Evolutionary conservation across 1,140 invertebrate genomes (phyloP), one percentile per base, ranked within the genome.

Genomic region (Eumaeus atala): DNA sequence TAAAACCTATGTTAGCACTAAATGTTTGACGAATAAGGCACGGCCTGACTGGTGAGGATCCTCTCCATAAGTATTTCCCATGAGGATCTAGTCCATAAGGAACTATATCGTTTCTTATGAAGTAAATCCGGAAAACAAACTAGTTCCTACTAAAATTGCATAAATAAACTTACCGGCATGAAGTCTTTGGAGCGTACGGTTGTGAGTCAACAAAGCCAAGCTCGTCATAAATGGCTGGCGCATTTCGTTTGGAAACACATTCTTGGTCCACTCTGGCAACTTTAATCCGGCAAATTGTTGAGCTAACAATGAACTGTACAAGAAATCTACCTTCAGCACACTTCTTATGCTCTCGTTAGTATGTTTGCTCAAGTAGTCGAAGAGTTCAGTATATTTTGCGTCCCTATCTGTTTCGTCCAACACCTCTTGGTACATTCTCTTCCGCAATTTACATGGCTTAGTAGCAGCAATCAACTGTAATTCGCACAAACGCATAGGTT

Each of bases 291-390:
- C 89, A 12, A 91, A 87, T 65, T 88, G 90, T 81, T 95, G 91
- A 18, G 93, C 92, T 74, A 92, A 90, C 2, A 96, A 75, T 1
- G 91, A 93, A 62, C 92, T 93, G 59, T 93, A 95, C 4, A 95
- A 77, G 52, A 90, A 91, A 68, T 95, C 94, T 11, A 95, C 90
- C 44, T 91, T 90, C 10, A 92, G 77, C 1, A 94, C 89, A 59
- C 86, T 92, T 6, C 87, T 82, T 18, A 95, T 89, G 59, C 88
- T 89, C 73, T 92, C 71, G 44, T 94, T 94, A 0, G 93, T 91
- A 56, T 93, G 72, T 56, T 90, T 81, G 3, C 89, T 89, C 18
- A 95, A 70, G 70, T 92, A 87, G 35, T 90, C 77, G 71, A 91
- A 95, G 18, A 95, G 73, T 51, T 91, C 88, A 55, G 75, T 55